Percentiles rank a stretch among this genome's conserved stretches.
phyloP scores from a whole-genome alignment of 2,113 vertebrate genomes.

The Gallinago undulata region DNA sequence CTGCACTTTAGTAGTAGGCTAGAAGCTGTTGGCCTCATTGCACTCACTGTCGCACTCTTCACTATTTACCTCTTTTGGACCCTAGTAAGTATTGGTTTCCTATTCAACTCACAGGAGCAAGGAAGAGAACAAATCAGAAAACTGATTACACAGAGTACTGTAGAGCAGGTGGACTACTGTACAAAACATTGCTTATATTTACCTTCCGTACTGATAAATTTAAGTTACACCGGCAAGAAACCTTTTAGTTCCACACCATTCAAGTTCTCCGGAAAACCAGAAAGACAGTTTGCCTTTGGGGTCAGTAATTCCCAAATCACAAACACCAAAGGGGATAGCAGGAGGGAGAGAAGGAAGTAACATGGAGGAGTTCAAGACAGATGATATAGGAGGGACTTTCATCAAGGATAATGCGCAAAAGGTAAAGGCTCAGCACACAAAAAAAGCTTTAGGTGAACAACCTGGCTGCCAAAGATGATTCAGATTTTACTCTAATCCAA shows the following conservation, averaged over 20 bases:
- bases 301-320: neutral
- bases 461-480: neutral
- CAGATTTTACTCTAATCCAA: neutral
- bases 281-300: neutral
- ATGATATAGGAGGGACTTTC: neutral
- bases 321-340: neutral
- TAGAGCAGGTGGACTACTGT: fast-evolving
- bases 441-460: neutral
- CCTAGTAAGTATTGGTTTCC: conserved; percentile 72
- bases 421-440: neutral
- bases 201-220: neutral
- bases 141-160: neutral
- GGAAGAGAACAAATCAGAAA: neutral
- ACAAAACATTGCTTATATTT: neutral
- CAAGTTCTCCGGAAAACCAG: neutral
- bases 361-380: neutral
- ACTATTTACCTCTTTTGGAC: conserved; percentile 88
- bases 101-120: neutral
- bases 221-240: neutral
- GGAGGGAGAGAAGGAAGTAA: neutral
- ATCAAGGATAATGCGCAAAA: neutral
- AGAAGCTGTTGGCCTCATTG: conserved; percentile 84
- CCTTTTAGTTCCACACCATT: neutral
- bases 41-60: conserved; percentile 85
- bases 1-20: conserved; percentile 85